phyloP scores from a whole-genome alignment of 2,797 vertebrate genomes.

The Microhierax caerulescens region DNA sequence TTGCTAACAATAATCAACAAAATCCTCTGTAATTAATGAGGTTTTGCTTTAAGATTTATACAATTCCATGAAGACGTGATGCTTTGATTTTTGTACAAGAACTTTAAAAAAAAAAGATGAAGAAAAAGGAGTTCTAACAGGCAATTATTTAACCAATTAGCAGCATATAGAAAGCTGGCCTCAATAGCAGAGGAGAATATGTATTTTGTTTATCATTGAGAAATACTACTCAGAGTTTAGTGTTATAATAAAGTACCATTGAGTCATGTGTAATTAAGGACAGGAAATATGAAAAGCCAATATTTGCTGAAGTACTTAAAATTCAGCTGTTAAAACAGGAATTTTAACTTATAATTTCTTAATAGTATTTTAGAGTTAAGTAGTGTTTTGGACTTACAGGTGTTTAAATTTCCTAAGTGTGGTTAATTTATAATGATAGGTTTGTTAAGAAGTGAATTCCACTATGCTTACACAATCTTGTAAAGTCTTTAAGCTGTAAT shows the following conservation, averaged over 20 bases:
- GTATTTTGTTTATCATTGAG: conserved; percentile 54
- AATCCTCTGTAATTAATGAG: background rate
- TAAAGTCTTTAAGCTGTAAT: conserved; percentile 43
- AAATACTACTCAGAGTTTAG: conserved; percentile 46
- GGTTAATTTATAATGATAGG: conserved; percentile 63
- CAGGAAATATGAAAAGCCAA: conserved; percentile 66
- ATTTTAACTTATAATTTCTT: conserved; percentile 57
- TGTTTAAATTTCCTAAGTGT: conserved; percentile 62
- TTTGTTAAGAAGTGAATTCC: conserved; percentile 58
- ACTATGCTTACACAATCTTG: conserved; percentile 44
- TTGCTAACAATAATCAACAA: background rate
- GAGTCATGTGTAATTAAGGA: conserved; percentile 64
- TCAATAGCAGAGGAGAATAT: background rate
- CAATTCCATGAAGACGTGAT: background rate
- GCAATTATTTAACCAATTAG: conserved; percentile 42
- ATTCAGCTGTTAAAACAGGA: conserved; percentile 73
- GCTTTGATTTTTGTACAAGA: conserved; percentile 15
- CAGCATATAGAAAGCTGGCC: background rate
- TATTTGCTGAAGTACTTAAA: conserved; percentile 65
- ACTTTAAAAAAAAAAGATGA: background rate
- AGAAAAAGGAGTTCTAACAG: background rate
- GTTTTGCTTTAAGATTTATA: background rate
- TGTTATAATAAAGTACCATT: conserved; percentile 50
- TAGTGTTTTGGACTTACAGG: conserved; percentile 49
- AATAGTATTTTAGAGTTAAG: conserved; percentile 54